phyloP scores from a whole-genome alignment of 2,113 vertebrate genomes.

The Panthera tigris region DNA sequence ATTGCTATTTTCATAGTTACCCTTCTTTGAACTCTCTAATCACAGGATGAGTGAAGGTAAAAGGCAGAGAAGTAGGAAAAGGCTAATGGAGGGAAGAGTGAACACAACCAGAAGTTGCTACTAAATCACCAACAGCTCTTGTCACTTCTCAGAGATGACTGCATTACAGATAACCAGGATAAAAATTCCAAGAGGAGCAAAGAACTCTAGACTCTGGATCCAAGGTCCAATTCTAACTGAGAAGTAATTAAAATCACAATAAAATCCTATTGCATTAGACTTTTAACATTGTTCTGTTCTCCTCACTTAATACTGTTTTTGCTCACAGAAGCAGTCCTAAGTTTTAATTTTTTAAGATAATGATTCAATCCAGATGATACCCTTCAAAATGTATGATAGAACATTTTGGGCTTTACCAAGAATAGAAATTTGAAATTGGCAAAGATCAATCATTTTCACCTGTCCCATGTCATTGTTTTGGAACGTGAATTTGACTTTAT shows the following conservation, averaged over 20 bases:
- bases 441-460: conserved; percentile 44
- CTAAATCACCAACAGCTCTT: not conserved
- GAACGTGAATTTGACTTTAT: conserved; percentile 51
- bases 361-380: conserved; percentile 15
- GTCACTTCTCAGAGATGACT: not conserved
- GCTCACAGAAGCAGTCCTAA: not conserved
- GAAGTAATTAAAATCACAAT: not conserved
- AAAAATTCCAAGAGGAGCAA: not conserved
- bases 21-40: not conserved
- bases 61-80: not conserved
- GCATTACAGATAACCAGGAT: not conserved
- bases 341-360: conserved; percentile 24
- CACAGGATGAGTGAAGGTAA: not conserved
- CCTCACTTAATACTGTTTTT: not conserved
- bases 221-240: not conserved
- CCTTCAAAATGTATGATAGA: not conserved
- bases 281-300: not conserved
- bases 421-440: conserved; percentile 37
- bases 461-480: conserved; percentile 25
- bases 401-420: conserved; percentile 28
- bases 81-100: not conserved
- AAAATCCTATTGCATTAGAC: not conserved
- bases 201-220: not conserved
- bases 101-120: not conserved
- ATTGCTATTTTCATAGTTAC: not conserved